Base-by-base conservation (phyloP, 2,797 vertebrate species). In the Sebastiscus albofasciatus region DNA sequence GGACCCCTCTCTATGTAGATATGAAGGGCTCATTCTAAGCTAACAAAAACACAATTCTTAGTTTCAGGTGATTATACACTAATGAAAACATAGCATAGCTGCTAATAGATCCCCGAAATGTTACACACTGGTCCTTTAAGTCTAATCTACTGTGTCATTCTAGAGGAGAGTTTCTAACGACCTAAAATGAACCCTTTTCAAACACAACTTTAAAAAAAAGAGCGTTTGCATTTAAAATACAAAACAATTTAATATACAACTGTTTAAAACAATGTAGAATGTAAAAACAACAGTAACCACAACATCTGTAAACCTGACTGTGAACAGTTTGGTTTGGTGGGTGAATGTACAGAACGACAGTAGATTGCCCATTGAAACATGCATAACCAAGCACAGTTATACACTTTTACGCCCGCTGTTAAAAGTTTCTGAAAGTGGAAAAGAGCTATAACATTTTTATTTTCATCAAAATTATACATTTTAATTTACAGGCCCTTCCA, bases 211-310 rank as follows among this genome's bases (percentile, higher is more conserved):
- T 12, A 14, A 6, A 42, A 12, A 42, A 14, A 42, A 42, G 39
- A 42, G 39, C 18, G 16, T 49, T 49, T 49, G 46, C 87, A 91
- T 84, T 90, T 26, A 95, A 92, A 90, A 96, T 96, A 96, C 93
- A 96, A 96, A 96, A 96, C 91, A 92, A 94, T 96, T 96, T 96
- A 96, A 96, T 96, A 88, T 94, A 95, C 94, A 96, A 93, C 87
- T 79, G 90, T 92, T 95, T 92, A 90, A 94, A 96, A 96, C 95
- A 95, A 95, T 79, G 89, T 66, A 65, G 85, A 87, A 91, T 87
- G 94, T 95, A 95, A 95, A 95, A 95, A 95, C 94, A 95, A 94
- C 76, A 91, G 73, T 82, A 89, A 93, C 84, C 90, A 95, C 90
- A 92, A 94, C 87, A 91, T 89, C 67, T 85, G 90, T 80, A 89